phyloP scores from a whole-genome alignment of 1,140 invertebrate genomes.

The Harpegnathos saltator region DNA sequence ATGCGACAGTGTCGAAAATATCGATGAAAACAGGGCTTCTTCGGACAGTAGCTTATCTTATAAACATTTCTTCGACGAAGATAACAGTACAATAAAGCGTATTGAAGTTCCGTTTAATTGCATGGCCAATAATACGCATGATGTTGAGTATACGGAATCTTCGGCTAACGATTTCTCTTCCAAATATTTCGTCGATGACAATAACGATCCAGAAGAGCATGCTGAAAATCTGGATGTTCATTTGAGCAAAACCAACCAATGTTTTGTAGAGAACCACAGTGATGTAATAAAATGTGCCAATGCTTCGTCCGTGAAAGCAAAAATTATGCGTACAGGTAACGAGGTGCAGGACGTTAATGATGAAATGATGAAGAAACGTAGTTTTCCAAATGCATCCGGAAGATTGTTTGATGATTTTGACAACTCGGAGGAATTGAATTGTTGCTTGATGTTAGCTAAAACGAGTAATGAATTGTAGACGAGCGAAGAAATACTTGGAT shows the following conservation, averaged over 20 bases:
- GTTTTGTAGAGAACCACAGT: no score
- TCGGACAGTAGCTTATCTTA: background rate
- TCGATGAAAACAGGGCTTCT: background rate
- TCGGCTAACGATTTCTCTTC: background rate
- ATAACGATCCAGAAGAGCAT: no score
- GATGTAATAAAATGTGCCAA: no score
- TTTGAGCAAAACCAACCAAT: no score
- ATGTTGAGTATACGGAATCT: background rate
- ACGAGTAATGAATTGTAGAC: no score
- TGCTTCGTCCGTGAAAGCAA: background rate
- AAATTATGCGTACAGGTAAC: background rate
- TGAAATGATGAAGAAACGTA: background rate
- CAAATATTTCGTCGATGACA: background rate
- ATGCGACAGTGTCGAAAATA: background rate
- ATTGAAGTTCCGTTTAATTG: background rate
- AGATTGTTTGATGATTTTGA: conserved; percentile 1
- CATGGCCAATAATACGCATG: background rate
- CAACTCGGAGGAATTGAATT: background rate
- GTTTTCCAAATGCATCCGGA: background rate
- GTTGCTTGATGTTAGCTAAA: no score
- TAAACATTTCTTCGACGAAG: background rate
- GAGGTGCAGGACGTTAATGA: background rate
- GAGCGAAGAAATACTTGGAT: no score
- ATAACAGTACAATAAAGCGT: background rate
- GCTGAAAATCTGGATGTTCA: no score